phyloP scores from a whole-genome alignment of 30 jellyfish, hydroid and myxozoan genomes.

The Phacellophora camtschatica region DNA sequence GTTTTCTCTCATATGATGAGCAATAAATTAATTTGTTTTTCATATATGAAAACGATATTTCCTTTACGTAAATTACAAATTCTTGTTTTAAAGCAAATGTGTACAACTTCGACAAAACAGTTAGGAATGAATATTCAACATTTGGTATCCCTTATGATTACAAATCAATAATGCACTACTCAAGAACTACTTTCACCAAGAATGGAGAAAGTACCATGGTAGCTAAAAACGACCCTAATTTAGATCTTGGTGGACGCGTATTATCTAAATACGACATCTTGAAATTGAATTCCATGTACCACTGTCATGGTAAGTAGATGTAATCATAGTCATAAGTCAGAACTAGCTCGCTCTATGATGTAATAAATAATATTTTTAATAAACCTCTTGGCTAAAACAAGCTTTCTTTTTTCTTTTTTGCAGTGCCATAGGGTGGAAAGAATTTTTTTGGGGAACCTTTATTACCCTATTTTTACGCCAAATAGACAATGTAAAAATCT shows the following conservation, averaged over 20 bases:
- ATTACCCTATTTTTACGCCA: too few species aligned
- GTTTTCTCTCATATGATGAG: too few species aligned
- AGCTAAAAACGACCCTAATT: constrained; percentile 43
- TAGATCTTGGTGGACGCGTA: constrained; percentile 42
- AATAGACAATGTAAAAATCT: too few species aligned
- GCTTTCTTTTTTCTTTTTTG: too few species aligned
- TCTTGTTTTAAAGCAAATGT: too few species aligned
- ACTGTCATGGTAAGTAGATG: constrained; percentile 73
- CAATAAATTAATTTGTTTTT: too few species aligned
- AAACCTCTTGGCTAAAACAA: neutral
- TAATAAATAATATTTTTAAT: neutral
- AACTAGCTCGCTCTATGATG: neutral
- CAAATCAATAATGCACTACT: constrained; percentile 69
- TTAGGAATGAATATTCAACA: neutral
- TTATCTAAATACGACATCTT: constrained; percentile 42
- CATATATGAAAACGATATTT: too few species aligned
- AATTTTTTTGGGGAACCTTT: too few species aligned
- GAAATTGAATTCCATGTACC: constrained; percentile 56
- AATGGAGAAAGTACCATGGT: constrained; percentile 45
- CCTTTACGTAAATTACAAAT: too few species aligned
- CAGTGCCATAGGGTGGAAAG: too few species aligned
- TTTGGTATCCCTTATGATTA: constrained; percentile 63
- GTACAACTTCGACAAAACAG: constrained; percentile 28
- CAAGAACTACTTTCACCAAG: constrained; percentile 27
- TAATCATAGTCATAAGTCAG: neutral